phyloP scores from a whole-genome alignment of 2,888 invertebrate genomes.

The Auanema sp. region DNA sequence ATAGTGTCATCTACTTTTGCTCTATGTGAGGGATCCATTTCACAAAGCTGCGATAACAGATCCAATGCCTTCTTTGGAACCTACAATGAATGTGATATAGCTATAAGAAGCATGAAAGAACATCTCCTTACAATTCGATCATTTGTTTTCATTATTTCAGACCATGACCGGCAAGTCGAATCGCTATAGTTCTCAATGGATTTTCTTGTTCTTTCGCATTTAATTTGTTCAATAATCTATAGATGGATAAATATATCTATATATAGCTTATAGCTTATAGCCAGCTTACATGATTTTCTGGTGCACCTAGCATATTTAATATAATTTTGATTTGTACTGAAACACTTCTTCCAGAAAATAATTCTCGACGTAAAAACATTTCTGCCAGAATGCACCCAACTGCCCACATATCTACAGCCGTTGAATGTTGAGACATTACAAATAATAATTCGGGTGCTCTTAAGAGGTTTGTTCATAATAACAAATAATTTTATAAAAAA shows the following conservation, averaged over 20 bases:
- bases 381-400: slow-evolving; percentile 61
- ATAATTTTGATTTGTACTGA: slow-evolving; percentile 57
- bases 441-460: slow-evolving; percentile 60
- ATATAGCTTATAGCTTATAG: not conserved
- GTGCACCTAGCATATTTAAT: slow-evolving; percentile 50
- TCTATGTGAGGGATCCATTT: slow-evolving; percentile 43
- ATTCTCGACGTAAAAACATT: slow-evolving; percentile 54
- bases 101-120: too few relatives aligned
- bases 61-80: slow-evolving; percentile 37
- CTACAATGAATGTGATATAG: slow-evolving; percentile 10
- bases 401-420: slow-evolving; percentile 62
- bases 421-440: slow-evolving; percentile 59
- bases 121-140: slow-evolving; percentile 24
- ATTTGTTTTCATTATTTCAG: slow-evolving; percentile 35
- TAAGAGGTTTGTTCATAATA: not conserved
- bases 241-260: not conserved
- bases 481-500: too few relatives aligned
- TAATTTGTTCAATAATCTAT: slow-evolving; percentile 51
- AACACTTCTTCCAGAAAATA: slow-evolving; percentile 57
- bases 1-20: slow-evolving; percentile 51
- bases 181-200: slow-evolving; percentile 46
- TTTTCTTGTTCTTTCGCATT: slow-evolving; percentile 53
- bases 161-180: slow-evolving; percentile 35
- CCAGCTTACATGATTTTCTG: slow-evolving; percentile 46
- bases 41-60: slow-evolving; percentile 43